phyloP scores from a whole-genome alignment of 1,140 invertebrate species.

The Bombus superbus region DNA sequence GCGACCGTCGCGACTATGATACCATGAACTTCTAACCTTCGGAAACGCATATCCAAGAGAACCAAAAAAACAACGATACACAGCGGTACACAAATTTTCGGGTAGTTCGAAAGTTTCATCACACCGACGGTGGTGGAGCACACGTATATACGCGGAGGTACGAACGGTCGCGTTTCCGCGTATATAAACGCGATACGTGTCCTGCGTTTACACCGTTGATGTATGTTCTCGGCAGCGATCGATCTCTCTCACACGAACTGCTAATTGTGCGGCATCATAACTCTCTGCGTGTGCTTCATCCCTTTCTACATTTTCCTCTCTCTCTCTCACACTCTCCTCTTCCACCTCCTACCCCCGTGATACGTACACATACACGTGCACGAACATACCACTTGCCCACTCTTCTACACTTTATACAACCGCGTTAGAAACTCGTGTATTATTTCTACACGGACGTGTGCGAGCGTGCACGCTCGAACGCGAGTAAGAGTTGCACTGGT shows the following conservation, averaged over 20 bases:
- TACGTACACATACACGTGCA: not conserved
- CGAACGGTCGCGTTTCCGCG: conserved; percentile 51
- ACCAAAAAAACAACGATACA: not conserved
- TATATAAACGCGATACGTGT: conserved; percentile 72
- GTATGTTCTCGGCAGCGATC: conserved; percentile 81
- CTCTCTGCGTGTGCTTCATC: conserved; percentile 72
- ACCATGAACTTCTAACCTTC: not conserved
- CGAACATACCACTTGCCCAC: conserved; percentile 19
- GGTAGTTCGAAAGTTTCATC: not conserved
- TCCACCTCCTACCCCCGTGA: not conserved
- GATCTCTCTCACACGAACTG: conserved; percentile 83
- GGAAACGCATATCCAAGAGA: not conserved
- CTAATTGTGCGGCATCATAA: conserved; percentile 83
- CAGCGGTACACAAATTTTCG: conserved; percentile 6
- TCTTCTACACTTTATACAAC: conserved; percentile 54
- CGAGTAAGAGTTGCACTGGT: conserved; percentile 29
- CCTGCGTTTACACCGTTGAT: conserved; percentile 79
- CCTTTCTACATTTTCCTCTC: conserved; percentile 9
- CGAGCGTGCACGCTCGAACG: conserved; percentile 53
- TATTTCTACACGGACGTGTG: not conserved
- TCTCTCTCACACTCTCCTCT: not conserved
- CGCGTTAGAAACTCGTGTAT: conserved; percentile 48
- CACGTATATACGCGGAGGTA: not conserved
- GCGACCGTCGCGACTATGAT: not conserved
- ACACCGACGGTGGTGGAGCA: conserved; percentile 56